phyloP scores from a whole-genome alignment of 2,797 vertebrate genomes.

The Danio jaintianensis region DNA sequence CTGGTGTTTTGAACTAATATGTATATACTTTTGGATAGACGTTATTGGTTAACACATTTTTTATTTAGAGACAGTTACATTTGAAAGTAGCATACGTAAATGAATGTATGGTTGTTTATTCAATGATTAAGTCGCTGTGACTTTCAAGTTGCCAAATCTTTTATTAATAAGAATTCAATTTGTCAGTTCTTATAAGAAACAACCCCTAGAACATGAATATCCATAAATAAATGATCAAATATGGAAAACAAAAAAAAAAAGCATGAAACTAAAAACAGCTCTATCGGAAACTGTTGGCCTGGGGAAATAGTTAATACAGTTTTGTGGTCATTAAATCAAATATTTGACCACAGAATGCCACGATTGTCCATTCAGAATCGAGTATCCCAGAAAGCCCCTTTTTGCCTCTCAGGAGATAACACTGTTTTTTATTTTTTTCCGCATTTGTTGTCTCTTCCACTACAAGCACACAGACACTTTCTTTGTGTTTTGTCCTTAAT shows the following conservation, averaged over 20 bases:
- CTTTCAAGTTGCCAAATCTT: background rate
- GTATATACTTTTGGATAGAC: too few relatives aligned
- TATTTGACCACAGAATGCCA: background rate
- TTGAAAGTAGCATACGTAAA: background rate
- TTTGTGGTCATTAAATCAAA: constrained; percentile 12
- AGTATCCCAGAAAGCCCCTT: background rate
- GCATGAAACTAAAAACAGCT: background rate
- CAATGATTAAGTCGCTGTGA: background rate
- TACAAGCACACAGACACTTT: background rate
- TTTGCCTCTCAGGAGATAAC: background rate
- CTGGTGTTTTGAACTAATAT: too few relatives aligned
- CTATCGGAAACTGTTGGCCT: background rate
- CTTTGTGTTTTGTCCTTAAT: background rate
- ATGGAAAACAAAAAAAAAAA: background rate
- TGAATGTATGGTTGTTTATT: background rate
- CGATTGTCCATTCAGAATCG: background rate
- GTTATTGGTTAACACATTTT: too few relatives aligned
- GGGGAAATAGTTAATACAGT: background rate
- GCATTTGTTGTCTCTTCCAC: background rate
- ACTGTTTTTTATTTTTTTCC: background rate
- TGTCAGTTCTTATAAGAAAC: background rate
- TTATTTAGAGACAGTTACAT: too few relatives aligned
- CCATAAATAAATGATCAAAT: background rate
- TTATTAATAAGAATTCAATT: background rate
- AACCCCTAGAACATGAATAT: background rate